Evolutionary conservation across 2,888 invertebrate species (phyloP), one percentile per base, ranked within the genome.

Genomic region (Ichneumoninae sp.): DNA sequence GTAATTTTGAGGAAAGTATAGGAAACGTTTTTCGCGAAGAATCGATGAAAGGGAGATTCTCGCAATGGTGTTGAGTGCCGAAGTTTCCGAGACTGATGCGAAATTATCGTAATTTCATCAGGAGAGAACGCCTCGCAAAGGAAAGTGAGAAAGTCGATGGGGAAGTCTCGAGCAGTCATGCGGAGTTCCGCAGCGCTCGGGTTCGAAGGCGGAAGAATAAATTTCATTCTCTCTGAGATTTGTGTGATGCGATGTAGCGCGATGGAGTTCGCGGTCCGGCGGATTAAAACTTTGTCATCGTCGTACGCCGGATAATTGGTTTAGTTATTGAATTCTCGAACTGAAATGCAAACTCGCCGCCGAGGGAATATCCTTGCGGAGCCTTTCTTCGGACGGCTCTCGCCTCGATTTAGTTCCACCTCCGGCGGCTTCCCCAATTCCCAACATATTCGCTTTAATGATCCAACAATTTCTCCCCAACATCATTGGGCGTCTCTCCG

Each of bases 221-320:
- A 90, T 89, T 88, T 85, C 78, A 83, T 82, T 79, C 81, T 50
- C 79, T 75, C 66, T 8, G 54, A 2, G 57, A 22, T 26, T 22
- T 26, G 74, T 81, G 74, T 68, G 68, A 75, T 74, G 77, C 36
- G 66, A 74, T 79, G 60, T 66, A 44, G 54, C 36, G 69, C 69
- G 70, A 83, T 70, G 69, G 65, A 57, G 85, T 83, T 77, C 86
- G 89, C 75, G 70, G 57, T 65, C 66, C 74, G 65, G 60, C 57
- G 82, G 89, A 91, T 90, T 91, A 89, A 92, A 92, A 92, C 89
- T 92, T 92, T 91, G 87, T 88, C 89, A 91, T 91, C 87, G 89
- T 86, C 83, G 79, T 69, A 86, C 80, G 78, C 82, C 63, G 87
- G 88, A 90, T 91, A 92, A 92, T 92, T 92, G 92, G 89, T 90